phyloP scores from a whole-genome alignment of 2,113 vertebrate species.

The Clupea harengus region DNA sequence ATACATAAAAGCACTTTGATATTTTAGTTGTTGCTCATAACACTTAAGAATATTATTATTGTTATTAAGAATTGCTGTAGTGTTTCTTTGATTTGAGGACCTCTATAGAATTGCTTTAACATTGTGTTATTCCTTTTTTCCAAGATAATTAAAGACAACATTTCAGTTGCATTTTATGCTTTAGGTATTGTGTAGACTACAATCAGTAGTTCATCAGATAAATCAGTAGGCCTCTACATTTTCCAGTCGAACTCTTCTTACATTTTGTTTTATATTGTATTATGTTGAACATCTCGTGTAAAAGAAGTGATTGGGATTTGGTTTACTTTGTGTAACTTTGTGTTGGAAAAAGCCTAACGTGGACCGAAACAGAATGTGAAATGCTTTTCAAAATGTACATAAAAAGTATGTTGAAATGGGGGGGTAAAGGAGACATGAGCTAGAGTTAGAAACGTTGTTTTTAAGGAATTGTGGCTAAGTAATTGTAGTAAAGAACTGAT shows the following conservation, averaged over 20 bases:
- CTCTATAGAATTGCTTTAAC: neutral
- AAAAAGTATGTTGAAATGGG: neutral
- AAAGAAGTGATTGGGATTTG: neutral
- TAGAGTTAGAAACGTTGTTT: neutral
- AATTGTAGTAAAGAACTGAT: neutral
- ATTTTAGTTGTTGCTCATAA: neutral
- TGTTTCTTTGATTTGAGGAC: neutral
- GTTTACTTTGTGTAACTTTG: neutral
- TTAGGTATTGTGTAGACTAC: neutral
- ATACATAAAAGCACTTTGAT: slow-evolving; percentile 14
- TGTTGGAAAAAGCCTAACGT: neutral
- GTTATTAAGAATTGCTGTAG: neutral
- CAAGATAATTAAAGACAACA: neutral
- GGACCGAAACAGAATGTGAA: neutral
- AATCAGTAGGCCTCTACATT: neutral
- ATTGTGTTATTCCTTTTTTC: neutral
- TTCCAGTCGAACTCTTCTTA: neutral
- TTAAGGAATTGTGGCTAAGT: neutral
- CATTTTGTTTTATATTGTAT: neutral
- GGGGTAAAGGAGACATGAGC: neutral
- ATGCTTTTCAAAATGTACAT: neutral
- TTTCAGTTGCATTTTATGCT: neutral
- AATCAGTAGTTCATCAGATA: neutral
- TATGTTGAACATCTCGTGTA: neutral
- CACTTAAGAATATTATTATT: neutral